phyloP scores from a whole-genome alignment of 2,113 vertebrate genomes.

The Sciurus niger region DNA sequence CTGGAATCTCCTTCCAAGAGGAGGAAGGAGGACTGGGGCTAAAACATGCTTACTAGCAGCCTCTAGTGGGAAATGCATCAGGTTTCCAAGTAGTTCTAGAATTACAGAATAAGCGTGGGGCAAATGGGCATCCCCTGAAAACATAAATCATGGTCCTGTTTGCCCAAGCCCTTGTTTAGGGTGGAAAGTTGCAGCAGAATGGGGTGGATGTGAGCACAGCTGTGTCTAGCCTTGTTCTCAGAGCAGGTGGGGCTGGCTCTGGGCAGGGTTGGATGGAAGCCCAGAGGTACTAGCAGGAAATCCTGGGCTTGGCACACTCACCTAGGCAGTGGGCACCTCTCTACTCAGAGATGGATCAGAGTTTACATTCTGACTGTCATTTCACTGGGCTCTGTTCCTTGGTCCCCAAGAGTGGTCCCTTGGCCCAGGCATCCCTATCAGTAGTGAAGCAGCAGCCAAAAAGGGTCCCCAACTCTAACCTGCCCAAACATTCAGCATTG shows the following conservation, averaged over 20 bases:
- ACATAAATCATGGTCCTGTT: slow-evolving; percentile 72
- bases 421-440: not conserved
- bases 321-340: not conserved
- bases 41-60: slow-evolving; percentile 84
- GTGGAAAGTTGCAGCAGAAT: slow-evolving; percentile 82
- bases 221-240: slow-evolving; percentile 79
- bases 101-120: slow-evolving; percentile 82
- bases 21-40: slow-evolving; percentile 85
- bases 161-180: slow-evolving; percentile 84
- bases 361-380: slow-evolving; percentile 1
- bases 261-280: not conserved
- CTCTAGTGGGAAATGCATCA: slow-evolving; percentile 85
- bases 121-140: slow-evolving; percentile 84
- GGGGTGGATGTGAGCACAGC: slow-evolving; percentile 81
- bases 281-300: not conserved
- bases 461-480: not conserved
- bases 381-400: slow-evolving; percentile 45
- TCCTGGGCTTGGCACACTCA: slow-evolving; percentile 39
- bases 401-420: not conserved
- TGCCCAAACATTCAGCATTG: slow-evolving; percentile 47
- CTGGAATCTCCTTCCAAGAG: slow-evolving; percentile 64
- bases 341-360: not conserved
- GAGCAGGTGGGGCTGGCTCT: slow-evolving; percentile 35
- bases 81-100: slow-evolving; percentile 82
- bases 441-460: slow-evolving; percentile 27